Evolutionary conservation across 2,888 invertebrate genomes (phyloP).

Genomic region (Lamellibrachia satsuma): DNA sequence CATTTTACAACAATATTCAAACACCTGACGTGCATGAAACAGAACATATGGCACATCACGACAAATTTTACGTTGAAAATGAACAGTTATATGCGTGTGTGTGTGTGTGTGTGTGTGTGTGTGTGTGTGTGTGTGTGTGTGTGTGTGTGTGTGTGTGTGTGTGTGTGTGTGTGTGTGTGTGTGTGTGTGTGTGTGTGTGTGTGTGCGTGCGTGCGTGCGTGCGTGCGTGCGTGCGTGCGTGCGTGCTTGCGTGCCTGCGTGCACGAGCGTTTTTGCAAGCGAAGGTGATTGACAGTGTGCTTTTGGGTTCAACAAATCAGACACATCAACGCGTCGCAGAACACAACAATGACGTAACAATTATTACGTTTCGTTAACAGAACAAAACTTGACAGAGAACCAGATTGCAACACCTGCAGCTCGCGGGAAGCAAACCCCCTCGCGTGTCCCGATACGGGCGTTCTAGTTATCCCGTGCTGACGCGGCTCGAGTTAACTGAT

Average conservation of each 20-base stretch:
- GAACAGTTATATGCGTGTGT: background rate
- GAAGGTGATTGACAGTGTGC: background rate
- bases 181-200: background rate
- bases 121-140: background rate
- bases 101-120: background rate
- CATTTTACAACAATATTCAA: background rate
- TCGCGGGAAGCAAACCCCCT: background rate
- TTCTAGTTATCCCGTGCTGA: background rate
- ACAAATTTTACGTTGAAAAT: background rate
- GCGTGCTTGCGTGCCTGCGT: background rate
- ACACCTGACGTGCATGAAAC: background rate
- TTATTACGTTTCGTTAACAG: background rate
- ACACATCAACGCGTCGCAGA: background rate
- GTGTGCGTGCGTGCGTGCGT: background rate
- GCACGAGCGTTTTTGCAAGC: background rate
- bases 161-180: background rate
- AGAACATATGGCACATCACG: slow-evolving; percentile 17
- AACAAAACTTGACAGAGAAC: background rate
- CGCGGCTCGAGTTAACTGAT: background rate
- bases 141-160: background rate
- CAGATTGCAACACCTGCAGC: background rate
- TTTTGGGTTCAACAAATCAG: background rate
- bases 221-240: background rate
- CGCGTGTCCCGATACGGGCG: background rate
- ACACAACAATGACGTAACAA: background rate